Evolutionary conservation across 2,888 invertebrate genomes (phyloP), one percentile per base, ranked within the genome.

Genomic region (Heteropelma amictum): DNA sequence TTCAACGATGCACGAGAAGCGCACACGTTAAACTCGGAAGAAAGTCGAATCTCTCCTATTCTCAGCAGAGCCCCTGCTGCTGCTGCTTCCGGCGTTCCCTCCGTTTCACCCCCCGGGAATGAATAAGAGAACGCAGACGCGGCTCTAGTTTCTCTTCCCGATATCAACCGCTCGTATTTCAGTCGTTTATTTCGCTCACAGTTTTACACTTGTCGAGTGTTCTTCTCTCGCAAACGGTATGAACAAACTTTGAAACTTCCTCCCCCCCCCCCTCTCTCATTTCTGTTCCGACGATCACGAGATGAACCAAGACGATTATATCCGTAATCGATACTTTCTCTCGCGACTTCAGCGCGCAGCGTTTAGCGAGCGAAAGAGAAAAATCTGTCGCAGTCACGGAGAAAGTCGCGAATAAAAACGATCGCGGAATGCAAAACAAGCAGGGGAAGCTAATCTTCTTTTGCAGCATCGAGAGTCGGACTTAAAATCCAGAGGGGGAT

Each of bases 131-230:
- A 67, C 33, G 45, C 12, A 54, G 21, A 35, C 45, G 65, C 19
- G 54, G 54, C 30, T 53, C 38, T 33, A 28, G 60, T 60, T 67
- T 61, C 28, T 45, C 28, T 5, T 19, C 42, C 58, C 33, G 28
- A 68, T 72, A 61, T 54, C 61, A 64, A 30, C 64, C 12, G 10
- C 72, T 72, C 33, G 53, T 35, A 72, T 61, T 68, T 54, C 60
- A 47, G 30, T 58, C 54, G 54, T 38, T 49, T 47, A 17, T 38
- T n/a, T 49, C 21, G 10, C 10, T 45, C 54, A 45, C 45, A 45
- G 45, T 56, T 56, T 53, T 26, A 30, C 54, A 21, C 42, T 42
- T 23, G 8, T 47, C 63, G 14, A 56, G 42, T 53, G 17, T 61
- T 54, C 47, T 56, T 47, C 53, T 61, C 38, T 49, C 40, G 38